Evolutionary conservation across 2,888 invertebrate genomes (phyloP), one percentile per base, ranked within the genome.

Genomic region (Omphaloscelis lunosa): DNA sequence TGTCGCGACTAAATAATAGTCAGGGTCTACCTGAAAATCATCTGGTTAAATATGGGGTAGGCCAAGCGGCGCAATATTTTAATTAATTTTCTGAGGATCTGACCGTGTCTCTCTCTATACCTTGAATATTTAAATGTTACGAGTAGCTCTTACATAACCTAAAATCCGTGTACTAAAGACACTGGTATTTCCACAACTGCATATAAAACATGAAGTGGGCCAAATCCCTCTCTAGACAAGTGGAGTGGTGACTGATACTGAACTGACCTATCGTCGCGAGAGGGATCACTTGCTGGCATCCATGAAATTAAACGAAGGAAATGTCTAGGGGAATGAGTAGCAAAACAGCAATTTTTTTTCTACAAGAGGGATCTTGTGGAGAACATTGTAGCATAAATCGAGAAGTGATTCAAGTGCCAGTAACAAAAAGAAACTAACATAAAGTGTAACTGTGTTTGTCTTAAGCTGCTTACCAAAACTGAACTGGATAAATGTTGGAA

Each of bases 1-100:
- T 84, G 75, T 81, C 84, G 81, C 66, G 59, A 68, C 62, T 84
- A 71, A 75, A 84, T 76, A 59, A 69, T 84, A 80, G 80, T 71
- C 62, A 62, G 53, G 62, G 45, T 67, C 58, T 71, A 53, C 70
- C 67, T 53, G 62, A 39, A 17, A 80, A 68, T 84, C 63, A 80
- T 69, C 67, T 65, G 81, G 48, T 71, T n/a, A 76, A 71, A 75
- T 80, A 66, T 74, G 83, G 59, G 71, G 6, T 23, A 61, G 34
- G 41, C 56, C 41, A 56, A 65, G 23, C 29, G 27, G 56, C 34
- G 59, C 59, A 51, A 71, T 48, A 78, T 78, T 83, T 78, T 78
- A 69, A 77, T 80, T 77, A 82, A 82, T 82, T 45, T 77, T n/a
- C 20, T 41, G 56, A 53, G 20, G 23, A 65, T 76, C 48, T 29